phyloP scores from a whole-genome alignment of 2,888 invertebrate genomes.

The Spisula solida region DNA sequence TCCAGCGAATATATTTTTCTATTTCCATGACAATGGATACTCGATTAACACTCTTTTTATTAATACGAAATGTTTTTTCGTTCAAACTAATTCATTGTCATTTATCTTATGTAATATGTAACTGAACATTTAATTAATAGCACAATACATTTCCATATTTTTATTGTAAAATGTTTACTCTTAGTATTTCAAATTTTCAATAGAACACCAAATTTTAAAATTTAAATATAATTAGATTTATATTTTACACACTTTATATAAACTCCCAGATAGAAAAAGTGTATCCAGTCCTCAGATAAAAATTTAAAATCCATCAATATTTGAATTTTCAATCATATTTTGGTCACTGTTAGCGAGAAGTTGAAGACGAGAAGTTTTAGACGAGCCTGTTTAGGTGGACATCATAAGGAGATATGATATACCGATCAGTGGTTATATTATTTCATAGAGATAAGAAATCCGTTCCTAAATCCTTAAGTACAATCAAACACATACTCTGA shows the following conservation, averaged over 20 bases:
- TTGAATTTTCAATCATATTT: not conserved
- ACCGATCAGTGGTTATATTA: not conserved
- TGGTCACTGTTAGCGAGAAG: not conserved
- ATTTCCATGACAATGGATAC: not conserved
- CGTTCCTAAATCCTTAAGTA: not conserved
- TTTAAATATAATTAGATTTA: not conserved
- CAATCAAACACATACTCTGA: slow-evolving; percentile 8
- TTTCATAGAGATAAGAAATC: slow-evolving; percentile 16
- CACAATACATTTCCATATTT: not conserved
- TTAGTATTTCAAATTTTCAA: not conserved
- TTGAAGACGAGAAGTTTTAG: not conserved
- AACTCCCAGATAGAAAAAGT: not conserved
- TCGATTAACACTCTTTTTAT: not conserved
- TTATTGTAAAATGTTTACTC: not conserved
- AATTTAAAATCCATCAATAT: not conserved
- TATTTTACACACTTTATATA: not conserved
- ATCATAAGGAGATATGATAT: not conserved
- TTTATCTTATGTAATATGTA: too few species aligned
- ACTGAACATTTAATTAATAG: not conserved
- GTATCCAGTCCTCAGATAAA: not conserved
- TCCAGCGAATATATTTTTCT: not conserved
- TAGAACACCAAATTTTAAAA: not conserved
- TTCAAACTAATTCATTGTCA: not conserved
- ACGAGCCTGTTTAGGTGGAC: not conserved
- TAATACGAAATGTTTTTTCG: not conserved